These are phyloP conservation scores for Procavia capensis DNA, from an alignment of 2,113 vertebrate genomes.

Conservation along the genomic window DNA sequence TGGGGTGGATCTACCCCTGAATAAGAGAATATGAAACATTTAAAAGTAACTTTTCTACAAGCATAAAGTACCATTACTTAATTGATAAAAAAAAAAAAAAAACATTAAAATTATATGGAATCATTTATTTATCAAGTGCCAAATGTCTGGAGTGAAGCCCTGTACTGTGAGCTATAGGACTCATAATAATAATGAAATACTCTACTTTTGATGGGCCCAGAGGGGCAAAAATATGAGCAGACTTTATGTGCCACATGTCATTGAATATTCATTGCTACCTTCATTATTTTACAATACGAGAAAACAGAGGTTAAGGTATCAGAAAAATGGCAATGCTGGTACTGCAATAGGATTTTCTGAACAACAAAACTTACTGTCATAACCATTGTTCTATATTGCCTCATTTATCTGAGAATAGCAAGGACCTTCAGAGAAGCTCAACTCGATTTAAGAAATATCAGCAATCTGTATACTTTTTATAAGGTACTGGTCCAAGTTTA, in stretches of 20 bases:
- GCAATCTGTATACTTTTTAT: neutral
- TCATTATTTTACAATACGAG: neutral
- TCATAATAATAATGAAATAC: neutral
- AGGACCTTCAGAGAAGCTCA: no score
- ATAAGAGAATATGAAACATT: neutral
- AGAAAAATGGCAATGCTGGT: neutral
- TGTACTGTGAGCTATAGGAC: neutral
- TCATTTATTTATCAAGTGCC: neutral
- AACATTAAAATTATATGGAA: neutral
- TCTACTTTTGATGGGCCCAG: no score
- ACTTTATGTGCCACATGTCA: neutral
- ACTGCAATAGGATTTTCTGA: neutral
- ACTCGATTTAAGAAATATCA: neutral
- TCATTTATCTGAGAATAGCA: neutral
- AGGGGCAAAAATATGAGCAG: neutral
- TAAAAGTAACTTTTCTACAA: neutral
- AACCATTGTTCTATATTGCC: neutral
- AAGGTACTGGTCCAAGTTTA: neutral
- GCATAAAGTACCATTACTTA: neutral
- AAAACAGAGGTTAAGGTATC: neutral
- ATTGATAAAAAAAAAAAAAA: neutral
- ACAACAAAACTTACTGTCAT: neutral
- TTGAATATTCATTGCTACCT: neutral
- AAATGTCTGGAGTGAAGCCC: neutral
- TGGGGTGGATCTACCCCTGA: neutral